phyloP scores from a whole-genome alignment of 2,797 vertebrate genomes.

The Coregonus suidteri region DNA sequence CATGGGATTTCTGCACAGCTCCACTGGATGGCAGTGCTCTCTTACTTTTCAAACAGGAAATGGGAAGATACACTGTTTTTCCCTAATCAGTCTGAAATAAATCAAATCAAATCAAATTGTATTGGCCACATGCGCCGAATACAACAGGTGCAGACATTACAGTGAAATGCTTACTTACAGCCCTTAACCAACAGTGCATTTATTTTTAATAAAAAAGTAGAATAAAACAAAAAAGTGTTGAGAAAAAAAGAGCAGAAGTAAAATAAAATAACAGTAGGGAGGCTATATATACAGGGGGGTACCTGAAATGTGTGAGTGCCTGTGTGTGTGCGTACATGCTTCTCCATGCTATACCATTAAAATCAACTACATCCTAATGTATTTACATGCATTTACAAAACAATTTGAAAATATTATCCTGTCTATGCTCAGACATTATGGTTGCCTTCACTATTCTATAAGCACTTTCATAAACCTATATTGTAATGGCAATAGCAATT shows the following conservation, averaged over 20 bases:
- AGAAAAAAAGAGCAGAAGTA: too few relatives aligned
- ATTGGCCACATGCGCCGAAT: too few relatives aligned
- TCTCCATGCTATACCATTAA: neutral
- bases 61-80: neutral
- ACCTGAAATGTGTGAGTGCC: neutral
- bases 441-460: neutral
- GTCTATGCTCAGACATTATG: neutral
- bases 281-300: too few relatives aligned
- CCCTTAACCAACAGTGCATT: too few relatives aligned
- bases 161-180: too few relatives aligned
- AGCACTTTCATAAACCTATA: neutral
- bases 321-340: neutral
- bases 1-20: slow-evolving; percentile 22
- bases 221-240: too few relatives aligned
- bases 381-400: neutral
- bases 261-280: too few relatives aligned
- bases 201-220: too few relatives aligned
- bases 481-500: neutral
- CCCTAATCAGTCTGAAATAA: slow-evolving; percentile 15
- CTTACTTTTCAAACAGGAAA: slow-evolving; percentile 23
- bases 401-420: neutral
- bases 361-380: neutral
- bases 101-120: too few relatives aligned
- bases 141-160: too few relatives aligned
- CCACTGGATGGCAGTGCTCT: slow-evolving; percentile 69